These are phyloP conservation scores for Ceraclea dissimilis DNA, from an alignment of 2,888 invertebrate genomes.

Conservation along the genomic window DNA sequence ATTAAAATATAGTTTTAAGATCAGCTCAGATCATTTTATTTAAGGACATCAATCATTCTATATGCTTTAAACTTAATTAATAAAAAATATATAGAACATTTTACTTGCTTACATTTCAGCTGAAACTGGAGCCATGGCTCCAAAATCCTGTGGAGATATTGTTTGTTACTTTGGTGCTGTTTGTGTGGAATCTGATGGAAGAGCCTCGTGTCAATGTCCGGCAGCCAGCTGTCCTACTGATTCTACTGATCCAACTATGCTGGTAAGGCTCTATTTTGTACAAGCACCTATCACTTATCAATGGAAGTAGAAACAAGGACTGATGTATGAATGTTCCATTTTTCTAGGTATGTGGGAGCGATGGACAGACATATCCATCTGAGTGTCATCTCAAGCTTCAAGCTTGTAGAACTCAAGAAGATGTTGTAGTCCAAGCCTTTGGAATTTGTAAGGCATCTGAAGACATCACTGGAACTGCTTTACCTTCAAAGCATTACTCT, in stretches of 20 bases:
- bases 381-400: conserved; percentile 62
- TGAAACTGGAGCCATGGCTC: conserved; percentile 57
- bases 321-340: too few relatives aligned
- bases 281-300: too few relatives aligned
- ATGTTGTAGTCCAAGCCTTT: conserved; percentile 56
- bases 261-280: conserved; percentile 32
- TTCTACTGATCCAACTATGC: conserved; percentile 35
- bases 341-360: conserved; percentile 50
- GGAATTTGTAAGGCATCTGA: conserved; percentile 49
- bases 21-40: not conserved
- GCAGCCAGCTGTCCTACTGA: conserved; percentile 41
- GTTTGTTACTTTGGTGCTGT: conserved; percentile 78
- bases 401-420: conserved; percentile 57
- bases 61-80: too few relatives aligned
- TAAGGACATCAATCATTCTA: not conserved
- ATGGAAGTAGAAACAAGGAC: too few relatives aligned
- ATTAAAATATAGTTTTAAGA: not conserved
- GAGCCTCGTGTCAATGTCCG: conserved; percentile 70
- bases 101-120: conserved; percentile 39
- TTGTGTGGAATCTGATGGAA: conserved; percentile 66
- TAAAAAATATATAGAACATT: too few relatives aligned
- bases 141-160: conserved; percentile 61
- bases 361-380: conserved; percentile 60
- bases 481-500: conserved; percentile 55
- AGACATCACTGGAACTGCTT: conserved; percentile 48